Conservation (phyloP, 1,140 invertebrate species). For the Heliothis virescens region DNA sequence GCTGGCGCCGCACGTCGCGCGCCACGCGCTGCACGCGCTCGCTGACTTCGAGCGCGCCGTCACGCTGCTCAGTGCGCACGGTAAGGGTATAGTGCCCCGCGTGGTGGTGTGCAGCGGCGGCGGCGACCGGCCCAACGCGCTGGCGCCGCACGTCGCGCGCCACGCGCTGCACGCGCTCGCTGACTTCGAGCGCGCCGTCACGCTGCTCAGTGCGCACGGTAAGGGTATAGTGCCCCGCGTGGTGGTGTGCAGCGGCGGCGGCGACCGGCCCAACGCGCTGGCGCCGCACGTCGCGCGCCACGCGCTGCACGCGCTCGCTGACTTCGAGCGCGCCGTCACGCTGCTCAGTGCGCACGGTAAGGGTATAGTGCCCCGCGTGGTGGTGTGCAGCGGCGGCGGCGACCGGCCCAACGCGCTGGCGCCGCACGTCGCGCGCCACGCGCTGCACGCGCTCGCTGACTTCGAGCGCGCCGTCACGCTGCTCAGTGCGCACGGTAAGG, state of each 20-base stretch:
- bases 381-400: constrained; percentile 92
- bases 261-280: constrained; percentile 91
- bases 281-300: constrained; percentile 59
- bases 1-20: constrained; percentile 72
- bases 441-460: constrained; percentile 86
- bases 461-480: constrained; percentile 58
- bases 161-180: constrained; percentile 87
- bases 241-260: constrained; percentile 93
- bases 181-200: constrained; percentile 57
- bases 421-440: constrained; percentile 63
- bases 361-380: constrained; percentile 88
- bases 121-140: constrained; percentile 91
- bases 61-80: constrained; percentile 41
- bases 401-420: constrained; percentile 91
- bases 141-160: constrained; percentile 70
- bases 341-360: constrained; percentile 36
- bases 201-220: constrained; percentile 41
- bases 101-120: constrained; percentile 92
- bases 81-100: background rate
- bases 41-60: constrained; percentile 58
- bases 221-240: constrained; percentile 87
- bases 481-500: constrained; percentile 28
- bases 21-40: constrained; percentile 87
- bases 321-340: constrained; percentile 57
- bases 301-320: constrained; percentile 86